Evolutionary conservation across 2,888 invertebrate species (phyloP).

Genomic region (Zeuzera pyrina): DNA sequence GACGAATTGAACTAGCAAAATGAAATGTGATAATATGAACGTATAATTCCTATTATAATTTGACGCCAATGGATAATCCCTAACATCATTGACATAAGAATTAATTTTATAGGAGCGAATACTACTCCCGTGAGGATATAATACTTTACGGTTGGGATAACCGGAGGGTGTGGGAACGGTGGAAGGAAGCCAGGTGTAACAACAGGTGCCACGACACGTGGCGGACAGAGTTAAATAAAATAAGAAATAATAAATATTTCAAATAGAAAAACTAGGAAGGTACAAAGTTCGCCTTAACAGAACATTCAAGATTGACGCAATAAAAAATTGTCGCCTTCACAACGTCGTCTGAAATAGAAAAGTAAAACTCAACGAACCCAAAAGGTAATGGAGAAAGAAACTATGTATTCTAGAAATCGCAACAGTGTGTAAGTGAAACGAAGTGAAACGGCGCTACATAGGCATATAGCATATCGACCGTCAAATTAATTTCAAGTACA

Average conservation of each 20-base stretch:
- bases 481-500: constrained; percentile 59
- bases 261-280: not conserved
- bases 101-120: too few relatives aligned
- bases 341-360: too few relatives aligned
- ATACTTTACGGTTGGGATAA: too few relatives aligned
- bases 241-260: not conserved
- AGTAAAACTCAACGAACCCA: too few relatives aligned
- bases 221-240: not conserved
- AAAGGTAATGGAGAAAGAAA: constrained; percentile 31
- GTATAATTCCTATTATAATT: too few relatives aligned
- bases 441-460: constrained; percentile 56
- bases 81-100: too few relatives aligned
- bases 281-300: not conserved
- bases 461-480: constrained; percentile 57
- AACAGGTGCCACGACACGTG: constrained; percentile 4
- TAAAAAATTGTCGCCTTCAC: too few relatives aligned
- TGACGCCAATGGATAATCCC: too few relatives aligned
- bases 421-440: constrained; percentile 45
- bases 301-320: not conserved
- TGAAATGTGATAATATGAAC: too few relatives aligned
- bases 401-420: constrained; percentile 47
- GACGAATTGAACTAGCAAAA: too few relatives aligned
- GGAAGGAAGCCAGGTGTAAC: not conserved
- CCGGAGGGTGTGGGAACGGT: too few relatives aligned
- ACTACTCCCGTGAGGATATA: too few relatives aligned